Evolutionary conservation across 2,113 vertebrate species (phyloP), one percentile per base, ranked within the genome.

Genomic region (Bos taurus): DNA sequence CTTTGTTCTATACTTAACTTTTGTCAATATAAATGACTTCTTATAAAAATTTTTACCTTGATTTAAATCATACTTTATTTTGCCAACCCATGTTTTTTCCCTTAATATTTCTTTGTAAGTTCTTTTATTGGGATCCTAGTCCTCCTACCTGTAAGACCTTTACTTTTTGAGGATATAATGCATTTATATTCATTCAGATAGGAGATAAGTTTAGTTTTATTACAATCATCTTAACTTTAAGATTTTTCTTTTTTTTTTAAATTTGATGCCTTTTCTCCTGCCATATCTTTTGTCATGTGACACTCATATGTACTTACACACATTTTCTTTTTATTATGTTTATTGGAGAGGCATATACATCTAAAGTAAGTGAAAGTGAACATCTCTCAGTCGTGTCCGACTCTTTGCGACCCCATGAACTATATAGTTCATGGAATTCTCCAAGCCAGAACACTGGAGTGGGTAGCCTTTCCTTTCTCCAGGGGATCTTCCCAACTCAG

Each of bases 51-150:
- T 81, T 97, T 77, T 56, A 43, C 16, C 60, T 95, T 81, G 17
- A 86, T 88, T 88, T 96, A 81, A 98, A 52, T 91, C 23, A 83
- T 81, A 88, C 6, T 93, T 60, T 36, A 84, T 21, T 92, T 97
- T 96, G 7, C 50, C 2, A 84, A 15, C 10, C 30, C 7, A 43
- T 26, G 2, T 30, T 80, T 26, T n/a, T 59, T 48, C 36, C 14
- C 15, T 48, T 94, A 16, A 13, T 87, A 30, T 77, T 3, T 77
- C 59, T 74, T 83, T 57, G 7, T 88, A 67, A 71, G 43, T 71
- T 82, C 48, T 48, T 95, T 54, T 57, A 19, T 92, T 88, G 71
- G 74, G 25, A 43, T 82, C 15, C 43, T 43, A 28, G 28, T 88
- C 2, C 7, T 15, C 59, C 40, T n/a, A 52, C 25, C 59, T 10